Evolutionary conservation across 2,113 vertebrate genomes (phyloP).

Genomic region (Microcebus tavaratra): DNA sequence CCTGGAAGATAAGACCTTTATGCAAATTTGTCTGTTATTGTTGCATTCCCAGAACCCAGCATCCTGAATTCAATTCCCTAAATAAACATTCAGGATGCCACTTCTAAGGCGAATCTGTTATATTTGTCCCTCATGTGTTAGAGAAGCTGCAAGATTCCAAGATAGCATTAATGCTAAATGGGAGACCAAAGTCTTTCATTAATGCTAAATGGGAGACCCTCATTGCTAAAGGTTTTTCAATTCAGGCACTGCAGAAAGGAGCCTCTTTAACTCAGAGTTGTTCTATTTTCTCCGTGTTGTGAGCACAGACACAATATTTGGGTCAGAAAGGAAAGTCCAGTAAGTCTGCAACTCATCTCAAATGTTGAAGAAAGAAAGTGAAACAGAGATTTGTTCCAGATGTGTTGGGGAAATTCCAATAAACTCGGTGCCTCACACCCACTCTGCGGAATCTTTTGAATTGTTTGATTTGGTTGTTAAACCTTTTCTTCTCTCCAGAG

Average conservation of each 20-base stretch:
- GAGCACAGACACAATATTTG: not conserved
- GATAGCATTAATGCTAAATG: not conserved
- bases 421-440: not conserved
- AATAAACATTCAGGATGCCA: not conserved
- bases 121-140: not conserved
- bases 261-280: not conserved
- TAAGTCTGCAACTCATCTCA: constrained; percentile 12
- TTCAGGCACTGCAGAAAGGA: not conserved
- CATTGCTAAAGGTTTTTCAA: not conserved
- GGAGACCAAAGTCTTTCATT: not conserved
- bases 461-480: not conserved
- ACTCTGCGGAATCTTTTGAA: not conserved
- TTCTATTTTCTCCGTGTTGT: not conserved
- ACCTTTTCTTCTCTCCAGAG: not conserved
- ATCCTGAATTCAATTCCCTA: not conserved
- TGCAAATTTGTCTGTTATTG: constrained; percentile 25
- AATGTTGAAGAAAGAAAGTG: not conserved
- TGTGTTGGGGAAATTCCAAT: not conserved
- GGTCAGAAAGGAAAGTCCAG: not conserved
- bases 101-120: not conserved
- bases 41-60: not conserved
- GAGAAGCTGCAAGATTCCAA: not conserved
- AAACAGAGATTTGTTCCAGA: not conserved
- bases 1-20: not conserved
- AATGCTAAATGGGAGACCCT: not conserved